Evolutionary conservation across 2,888 invertebrate species (phyloP).

Genomic region (Bruchidius siliquastri): DNA sequence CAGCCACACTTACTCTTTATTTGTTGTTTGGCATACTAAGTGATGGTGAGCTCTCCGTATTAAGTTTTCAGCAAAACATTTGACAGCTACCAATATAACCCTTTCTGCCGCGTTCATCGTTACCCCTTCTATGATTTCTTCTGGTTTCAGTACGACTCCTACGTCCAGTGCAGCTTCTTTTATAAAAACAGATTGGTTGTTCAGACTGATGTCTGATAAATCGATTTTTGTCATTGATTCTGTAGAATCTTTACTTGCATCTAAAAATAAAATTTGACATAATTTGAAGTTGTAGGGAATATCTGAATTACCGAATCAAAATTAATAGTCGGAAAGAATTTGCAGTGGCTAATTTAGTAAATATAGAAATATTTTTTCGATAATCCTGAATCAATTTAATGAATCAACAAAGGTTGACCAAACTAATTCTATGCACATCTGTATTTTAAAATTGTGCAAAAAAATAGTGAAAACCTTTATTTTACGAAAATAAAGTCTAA

Average conservation of each 20-base stretch:
- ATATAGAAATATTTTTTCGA: too few relatives aligned
- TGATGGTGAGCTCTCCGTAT: constrained; percentile 37
- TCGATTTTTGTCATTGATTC: constrained; percentile 10
- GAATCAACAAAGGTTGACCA: too few relatives aligned
- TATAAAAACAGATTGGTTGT: constrained; percentile 43
- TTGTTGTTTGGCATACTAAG: constrained; percentile 27
- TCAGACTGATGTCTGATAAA: constrained; percentile 26
- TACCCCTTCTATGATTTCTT: constrained; percentile 48
- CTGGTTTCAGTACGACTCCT: constrained; percentile 46
- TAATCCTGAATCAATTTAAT: too few relatives aligned
- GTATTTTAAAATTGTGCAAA: too few relatives aligned
- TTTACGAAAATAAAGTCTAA: too few relatives aligned
- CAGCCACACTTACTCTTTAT: constrained; percentile 17
- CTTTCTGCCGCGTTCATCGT: constrained; percentile 48
- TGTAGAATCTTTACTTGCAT: not conserved
- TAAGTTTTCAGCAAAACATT: constrained; percentile 52
- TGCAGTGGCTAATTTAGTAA: too few relatives aligned
- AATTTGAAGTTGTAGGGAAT: too few relatives aligned
- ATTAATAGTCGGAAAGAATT: too few relatives aligned
- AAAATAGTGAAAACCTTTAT: too few relatives aligned
- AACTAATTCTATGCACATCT: too few relatives aligned
- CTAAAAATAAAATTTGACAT: constrained; percentile 12
- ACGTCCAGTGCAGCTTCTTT: constrained; percentile 46
- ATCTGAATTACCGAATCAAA: too few relatives aligned
- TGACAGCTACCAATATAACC: constrained; percentile 51